Conservation (phyloP, 2,888 invertebrate genomes). For the Furcula furcula region DNA sequence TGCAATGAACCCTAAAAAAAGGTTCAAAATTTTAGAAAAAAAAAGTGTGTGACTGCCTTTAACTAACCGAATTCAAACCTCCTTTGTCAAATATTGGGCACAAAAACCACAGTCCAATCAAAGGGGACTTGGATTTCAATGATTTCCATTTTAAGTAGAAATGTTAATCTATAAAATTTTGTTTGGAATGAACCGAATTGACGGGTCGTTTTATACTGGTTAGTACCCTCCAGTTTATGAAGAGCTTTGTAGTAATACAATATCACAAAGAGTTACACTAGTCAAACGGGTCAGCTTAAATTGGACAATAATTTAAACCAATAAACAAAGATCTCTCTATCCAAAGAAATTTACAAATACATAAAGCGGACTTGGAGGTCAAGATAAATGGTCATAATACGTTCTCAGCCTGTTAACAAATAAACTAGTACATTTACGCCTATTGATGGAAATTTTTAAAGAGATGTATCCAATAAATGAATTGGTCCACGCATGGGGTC, state of each 20-base stretch:
- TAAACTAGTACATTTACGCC: neutral
- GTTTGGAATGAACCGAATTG: neutral
- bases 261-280: no score
- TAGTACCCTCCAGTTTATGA: neutral
- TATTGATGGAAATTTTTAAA: no score
- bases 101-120: conserved; percentile 17
- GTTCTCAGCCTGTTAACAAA: conserved; percentile 6
- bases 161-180: conserved; percentile 8
- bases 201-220: conserved; percentile 3
- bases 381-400: no score
- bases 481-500: no score
- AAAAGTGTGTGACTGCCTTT: conserved; percentile 21
- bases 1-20: no score
- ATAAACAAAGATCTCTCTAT: neutral
- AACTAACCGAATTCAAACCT: conserved; percentile 35
- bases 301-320: no score
- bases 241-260: neutral
- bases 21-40: no score
- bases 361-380: neutral
- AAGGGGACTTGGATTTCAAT: conserved; percentile 9
- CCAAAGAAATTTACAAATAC: neutral
- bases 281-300: no score
- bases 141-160: conserved; percentile 4
- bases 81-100: conserved; percentile 24
- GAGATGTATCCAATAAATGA: no score